Base-by-base conservation (phyloP, 2,113 vertebrate species). In the Suncus etruscus region DNA sequence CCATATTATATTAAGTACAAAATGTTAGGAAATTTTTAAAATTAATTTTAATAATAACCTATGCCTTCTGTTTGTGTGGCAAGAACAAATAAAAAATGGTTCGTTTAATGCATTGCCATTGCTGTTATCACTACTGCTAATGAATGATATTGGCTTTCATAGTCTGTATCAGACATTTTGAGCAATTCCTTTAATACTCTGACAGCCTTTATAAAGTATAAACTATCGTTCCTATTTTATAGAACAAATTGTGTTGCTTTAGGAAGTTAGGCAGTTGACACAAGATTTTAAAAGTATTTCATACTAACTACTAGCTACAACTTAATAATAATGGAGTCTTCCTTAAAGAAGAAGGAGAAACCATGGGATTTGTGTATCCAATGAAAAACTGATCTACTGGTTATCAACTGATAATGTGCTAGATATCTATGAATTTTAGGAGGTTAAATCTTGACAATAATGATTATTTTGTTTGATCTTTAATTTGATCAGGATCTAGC, bases 41-140 rank as follows among this genome's bases (percentile, higher is more conserved):
- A 31, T 45, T 8, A 83, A 29, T 54, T 87, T 66, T 75, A n/a
- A 20, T 47, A 54, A 79, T 74, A 70, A 1, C 1, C 16, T 58
- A 24, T 69, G 65, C 39, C 11, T 66, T 20, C 22, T 81, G 66
- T n/a, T 29, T 6, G 0, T 8, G 32, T 25, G 51, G 39, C 51
- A 79, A 50, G 25, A 94, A 27, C 25, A 1, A 47, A 6, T 58
- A 15, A n/a, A 88, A 32, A 75, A 74, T 12, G 6, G 32, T 25
- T 79, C 25, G 70, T 81, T 3, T 10, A 68, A 32, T 39, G 8
- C 1, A 18, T 27, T 3, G 8, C 24, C 3, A 54, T 63, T 1
- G 5, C 11, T n/a, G 27, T 50, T n/a, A 18, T 6, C 8, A n/a
- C 6, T 12, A 5, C 4, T 51, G 14, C 3, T 3, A 1, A n/a